These are phyloP conservation scores for Cartodere bifasciata DNA, from an alignment of 2,888 invertebrate genomes.

Conservation along the genomic window DNA sequence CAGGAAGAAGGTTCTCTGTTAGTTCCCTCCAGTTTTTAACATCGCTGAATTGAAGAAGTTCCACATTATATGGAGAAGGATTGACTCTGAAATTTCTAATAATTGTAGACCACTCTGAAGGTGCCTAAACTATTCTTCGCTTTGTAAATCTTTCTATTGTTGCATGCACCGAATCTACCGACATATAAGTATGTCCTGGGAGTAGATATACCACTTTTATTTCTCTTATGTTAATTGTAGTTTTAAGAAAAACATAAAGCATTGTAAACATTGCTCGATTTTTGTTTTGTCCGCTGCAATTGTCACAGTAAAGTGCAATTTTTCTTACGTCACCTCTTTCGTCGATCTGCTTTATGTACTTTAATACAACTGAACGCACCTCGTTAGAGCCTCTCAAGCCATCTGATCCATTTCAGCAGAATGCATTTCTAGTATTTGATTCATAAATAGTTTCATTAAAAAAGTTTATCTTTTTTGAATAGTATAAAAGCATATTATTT, in stretches of 20 bases:
- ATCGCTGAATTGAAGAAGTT: too few relatives aligned
- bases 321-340: slow-evolving; percentile 10
- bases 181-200: slow-evolving; percentile 24
- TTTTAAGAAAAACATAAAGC: slow-evolving; percentile 15
- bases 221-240: slow-evolving; percentile 14
- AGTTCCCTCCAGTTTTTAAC: too few relatives aligned
- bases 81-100: slow-evolving; percentile 6
- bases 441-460: slow-evolving; percentile 16
- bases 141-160: slow-evolving; percentile 18
- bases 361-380: slow-evolving; percentile 13
- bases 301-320: slow-evolving; percentile 18
- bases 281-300: slow-evolving; percentile 21
- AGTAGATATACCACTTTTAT: slow-evolving; percentile 9
- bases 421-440: slow-evolving; percentile 12
- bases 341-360: slow-evolving; percentile 13
- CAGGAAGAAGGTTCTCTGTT: too few relatives aligned
- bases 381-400: slow-evolving; percentile 17
- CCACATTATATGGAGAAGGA: slow-evolving; percentile 5
- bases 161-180: slow-evolving; percentile 22
- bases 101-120: slow-evolving; percentile 22
- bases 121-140: slow-evolving; percentile 20
- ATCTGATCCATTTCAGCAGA: slow-evolving; percentile 17
- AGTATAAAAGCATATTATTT: slow-evolving; percentile 16
- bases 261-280: slow-evolving; percentile 17
- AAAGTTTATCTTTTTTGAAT: slow-evolving; percentile 14